Base-by-base conservation (phyloP, 2,797 vertebrate species). In the Podarcis siculus region DNA sequence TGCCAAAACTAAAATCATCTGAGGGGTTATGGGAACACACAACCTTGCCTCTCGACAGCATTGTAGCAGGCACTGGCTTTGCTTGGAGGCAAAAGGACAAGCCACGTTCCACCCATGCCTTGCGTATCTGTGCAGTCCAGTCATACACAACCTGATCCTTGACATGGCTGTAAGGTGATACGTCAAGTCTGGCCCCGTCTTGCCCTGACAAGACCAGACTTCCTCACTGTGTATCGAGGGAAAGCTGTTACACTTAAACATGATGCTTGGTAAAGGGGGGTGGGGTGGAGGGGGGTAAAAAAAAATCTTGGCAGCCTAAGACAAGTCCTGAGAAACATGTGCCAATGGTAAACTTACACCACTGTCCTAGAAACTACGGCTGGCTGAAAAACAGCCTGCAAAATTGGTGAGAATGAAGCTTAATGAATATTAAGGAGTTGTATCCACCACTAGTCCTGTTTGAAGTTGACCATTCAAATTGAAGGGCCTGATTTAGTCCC, bases 351-450 rank as follows among this genome's bases (percentile, higher is more conserved):
- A 81, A 66, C 23, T 66, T 75, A 55, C 45, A 3, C 79, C 87
- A 84, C 35, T 93, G 88, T 72, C 91, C 90, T 90, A 82, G 91
- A 90, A 91, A 90, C 91, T 93, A 79, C 90, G 80, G 90, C 90
- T 92, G 90, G 92, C 87, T 91, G 89, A 91, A 92, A 93, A 93
- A 78, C 87, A 91, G 88, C 89, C 89, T 90, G 91, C 32, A 90
- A 87, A 94, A 92, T 93, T 93, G 91, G 39, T 90, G 92, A 92
- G 94, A 94, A 91, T 93, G 93, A 90, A 95, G 90, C 95, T 92
- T 37, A 84, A 30, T 92, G 92, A 88, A 90, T 93, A 91, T 93
- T 25, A 32, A 55, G 89, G 90, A 55, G 49, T 55, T 49, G 12
- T 49, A 13, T 49, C 49, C 13, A 55, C 49, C 49, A 15, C 49